Evolutionary conservation across 2,797 vertebrate genomes (phyloP).

Genomic region (Ptychobarbus kaznakovi): DNA sequence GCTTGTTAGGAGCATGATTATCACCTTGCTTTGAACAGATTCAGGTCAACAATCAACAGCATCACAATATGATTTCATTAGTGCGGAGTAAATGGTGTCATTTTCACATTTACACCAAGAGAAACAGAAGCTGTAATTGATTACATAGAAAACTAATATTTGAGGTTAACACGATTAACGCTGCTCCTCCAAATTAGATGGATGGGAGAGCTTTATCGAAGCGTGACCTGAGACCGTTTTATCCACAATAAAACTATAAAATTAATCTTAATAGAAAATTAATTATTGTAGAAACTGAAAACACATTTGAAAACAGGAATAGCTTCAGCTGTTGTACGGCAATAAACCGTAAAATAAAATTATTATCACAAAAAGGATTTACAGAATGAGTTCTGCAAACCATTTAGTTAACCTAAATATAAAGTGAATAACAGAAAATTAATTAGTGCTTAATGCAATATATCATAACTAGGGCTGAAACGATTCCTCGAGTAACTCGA

Average conservation of each 20-base stretch:
- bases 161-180: conserved; percentile 57
- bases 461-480: background rate
- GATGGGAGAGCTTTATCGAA: conserved; percentile 32
- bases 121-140: conserved; percentile 56
- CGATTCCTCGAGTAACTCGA: too few relatives aligned
- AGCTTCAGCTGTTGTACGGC: background rate
- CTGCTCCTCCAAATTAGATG: conserved; percentile 48
- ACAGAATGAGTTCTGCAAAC: conserved; percentile 4
- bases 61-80: conserved; percentile 52
- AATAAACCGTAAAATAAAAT: conserved; percentile 2
- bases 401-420: background rate
- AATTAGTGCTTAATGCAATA: conserved; percentile 10
- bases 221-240: conserved; percentile 36
- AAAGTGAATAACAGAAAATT: conserved; percentile 17
- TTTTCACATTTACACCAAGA: conserved; percentile 43
- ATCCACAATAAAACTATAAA: conserved; percentile 38
- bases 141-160: conserved; percentile 51
- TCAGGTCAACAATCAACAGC: conserved; percentile 49
- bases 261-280: conserved; percentile 47
- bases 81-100: conserved; percentile 42
- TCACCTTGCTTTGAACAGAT: conserved; percentile 57
- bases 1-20: conserved; percentile 58
- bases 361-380: conserved; percentile 6
- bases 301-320: conserved; percentile 32
- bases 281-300: conserved; percentile 37